A percentile compares a stretch with the other conserved stretches of the same genome.
Evolutionary conservation across 2,888 invertebrate genomes (phyloP).

Genomic region (Diaprepes abbreviatus): DNA sequence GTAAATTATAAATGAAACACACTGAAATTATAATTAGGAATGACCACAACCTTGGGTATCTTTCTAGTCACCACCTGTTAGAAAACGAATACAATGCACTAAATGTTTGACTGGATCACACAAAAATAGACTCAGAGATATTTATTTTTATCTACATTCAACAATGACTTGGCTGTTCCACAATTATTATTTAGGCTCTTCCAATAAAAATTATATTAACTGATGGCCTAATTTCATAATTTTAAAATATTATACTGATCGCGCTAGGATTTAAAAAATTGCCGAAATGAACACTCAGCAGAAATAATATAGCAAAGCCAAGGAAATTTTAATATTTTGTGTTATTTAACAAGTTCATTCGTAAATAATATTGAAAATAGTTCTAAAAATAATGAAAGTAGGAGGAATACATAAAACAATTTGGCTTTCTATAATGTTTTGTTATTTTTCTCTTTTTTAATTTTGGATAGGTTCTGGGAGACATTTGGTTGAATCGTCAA

Average conservation of each 20-base stretch:
- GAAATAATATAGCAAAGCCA: not conserved
- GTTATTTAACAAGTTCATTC: too few relatives aligned
- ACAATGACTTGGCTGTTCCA: conserved; percentile 47
- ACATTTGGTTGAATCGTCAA: too few relatives aligned
- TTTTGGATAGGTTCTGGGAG: too few relatives aligned
- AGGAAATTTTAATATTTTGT: not conserved
- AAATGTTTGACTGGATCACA: conserved; percentile 40
- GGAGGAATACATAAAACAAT: too few relatives aligned
- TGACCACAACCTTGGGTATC: conserved; percentile 40
- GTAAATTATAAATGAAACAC: conserved; percentile 21
- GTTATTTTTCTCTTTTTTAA: too few relatives aligned
- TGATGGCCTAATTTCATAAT: conserved; percentile 42
- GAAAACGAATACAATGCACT: conserved; percentile 46
- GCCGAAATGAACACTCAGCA: not conserved
- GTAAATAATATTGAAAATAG: too few relatives aligned
- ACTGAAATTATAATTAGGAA: conserved; percentile 37
- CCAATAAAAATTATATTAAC: conserved; percentile 44
- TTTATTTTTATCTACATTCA: conserved; percentile 53
- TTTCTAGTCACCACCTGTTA: conserved; percentile 46
- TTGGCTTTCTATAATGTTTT: too few relatives aligned
- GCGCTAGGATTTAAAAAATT: not conserved
- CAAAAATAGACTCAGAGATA: conserved; percentile 52
- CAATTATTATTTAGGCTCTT: conserved; percentile 38
- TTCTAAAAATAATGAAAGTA: too few relatives aligned
- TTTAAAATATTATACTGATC: conserved; percentile 27